These are phyloP conservation scores for Cochlearius cochlearius DNA, from an alignment of 2,113 vertebrate species.

Conservation along the genomic window DNA sequence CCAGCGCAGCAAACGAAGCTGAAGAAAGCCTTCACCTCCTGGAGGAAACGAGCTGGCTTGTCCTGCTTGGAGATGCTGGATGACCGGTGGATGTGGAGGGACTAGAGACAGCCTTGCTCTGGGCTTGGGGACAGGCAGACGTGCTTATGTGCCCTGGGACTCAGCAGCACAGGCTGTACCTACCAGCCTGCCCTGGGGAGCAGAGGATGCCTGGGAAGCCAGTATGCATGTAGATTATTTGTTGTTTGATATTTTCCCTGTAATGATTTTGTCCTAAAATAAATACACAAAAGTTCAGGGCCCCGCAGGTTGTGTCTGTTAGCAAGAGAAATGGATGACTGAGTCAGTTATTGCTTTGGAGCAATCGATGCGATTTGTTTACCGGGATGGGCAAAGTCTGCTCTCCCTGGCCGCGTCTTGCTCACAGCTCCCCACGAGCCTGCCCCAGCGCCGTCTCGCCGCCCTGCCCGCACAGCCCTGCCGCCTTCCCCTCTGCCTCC, in stretches of 20 bases:
- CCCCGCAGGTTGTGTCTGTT: conserved; percentile 8
- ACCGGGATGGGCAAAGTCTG: conserved; percentile 29
- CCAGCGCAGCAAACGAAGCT: not conserved
- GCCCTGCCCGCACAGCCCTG: not conserved
- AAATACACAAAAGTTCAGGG: conserved; percentile 45
- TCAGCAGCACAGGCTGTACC: not conserved
- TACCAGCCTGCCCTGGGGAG: not conserved
- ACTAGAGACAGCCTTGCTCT: not conserved
- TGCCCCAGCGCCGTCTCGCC: not conserved
- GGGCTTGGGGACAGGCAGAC: not conserved
- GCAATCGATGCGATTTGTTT: conserved; percentile 19
- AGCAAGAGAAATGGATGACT: not conserved
- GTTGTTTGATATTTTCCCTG: conserved; percentile 39
- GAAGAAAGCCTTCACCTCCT: not conserved
- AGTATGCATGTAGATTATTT: not conserved
- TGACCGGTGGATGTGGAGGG: not conserved
- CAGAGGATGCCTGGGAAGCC: not conserved
- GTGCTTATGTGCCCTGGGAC: not conserved
- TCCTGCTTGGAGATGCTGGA: not conserved
- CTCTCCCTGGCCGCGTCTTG: not conserved
- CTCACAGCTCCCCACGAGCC: not conserved
- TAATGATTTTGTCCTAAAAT: conserved; percentile 22
- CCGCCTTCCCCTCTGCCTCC: not conserved
- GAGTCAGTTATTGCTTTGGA: conserved; percentile 1
- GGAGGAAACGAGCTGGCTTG: not conserved